Evolutionary conservation across 2,888 invertebrate genomes (phyloP), one percentile per base, ranked within the genome.

Genomic region (Drosophila mimica): DNA sequence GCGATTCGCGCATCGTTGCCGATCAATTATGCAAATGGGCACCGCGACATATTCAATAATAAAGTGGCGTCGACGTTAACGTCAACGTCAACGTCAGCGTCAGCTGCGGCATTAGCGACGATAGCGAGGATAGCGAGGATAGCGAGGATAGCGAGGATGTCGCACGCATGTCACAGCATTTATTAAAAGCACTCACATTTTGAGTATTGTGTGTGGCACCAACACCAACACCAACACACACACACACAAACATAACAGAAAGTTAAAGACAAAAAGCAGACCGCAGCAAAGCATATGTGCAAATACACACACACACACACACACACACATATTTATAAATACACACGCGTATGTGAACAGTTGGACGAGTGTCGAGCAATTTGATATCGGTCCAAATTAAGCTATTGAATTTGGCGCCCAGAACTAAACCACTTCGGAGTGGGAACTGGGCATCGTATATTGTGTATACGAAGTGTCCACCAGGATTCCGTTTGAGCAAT

Each of bases 11-110:
- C 88, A 85, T 83, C 88, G 85, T 74, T 83, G 88, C 77, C 85
- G 89, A 88, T 87, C 89, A 87, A 87, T 89, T 87, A 87, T 87
- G 87, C 83, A 87, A 87, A 87, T 87, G 88, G 70, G 66, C 74
- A 74, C 52, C 71, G 57, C 76, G 78, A 85, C 85, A 82, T 83
- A 88, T 86, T 88, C 88, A 83, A 85, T 85, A 85, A 88, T 86
- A 86, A 87, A 87, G 85, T 89, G 79, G 65, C 68, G 62, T 40
- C 67, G 71, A 64, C 67, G 60, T 40, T 58, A 64, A 61, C 64
- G 68, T 40, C 52, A 20, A 64, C 67, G 63, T 40, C 61, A 64
- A 61, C 64, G 68, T 40, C 56, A 20, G 28, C 57, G 36, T 25
- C 25, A 25, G 25, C 25, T 31, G 40, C 28, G 59, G 57, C 72